Evolutionary conservation across 2,888 invertebrate species (phyloP).

Genomic region (Aleiodes leptofemur): DNA sequence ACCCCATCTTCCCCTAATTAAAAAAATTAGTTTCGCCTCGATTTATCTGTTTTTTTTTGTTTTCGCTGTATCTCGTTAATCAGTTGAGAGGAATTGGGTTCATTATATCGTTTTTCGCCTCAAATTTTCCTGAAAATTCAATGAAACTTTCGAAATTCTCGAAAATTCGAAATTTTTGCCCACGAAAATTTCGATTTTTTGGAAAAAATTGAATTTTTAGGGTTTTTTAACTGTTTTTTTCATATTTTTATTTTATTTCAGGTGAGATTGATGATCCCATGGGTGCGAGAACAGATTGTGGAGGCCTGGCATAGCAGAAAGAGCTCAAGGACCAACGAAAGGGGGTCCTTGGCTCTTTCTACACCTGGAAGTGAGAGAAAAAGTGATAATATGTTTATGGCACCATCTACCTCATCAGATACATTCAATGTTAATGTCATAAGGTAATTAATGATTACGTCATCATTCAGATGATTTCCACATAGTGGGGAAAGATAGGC

Average conservation of each 20-base stretch:
- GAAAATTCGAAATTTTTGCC: not conserved
- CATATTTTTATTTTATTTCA: conserved; percentile 44
- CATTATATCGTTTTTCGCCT: too few relatives aligned
- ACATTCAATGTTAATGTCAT: conserved; percentile 67
- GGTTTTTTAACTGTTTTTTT: conserved; percentile 1
- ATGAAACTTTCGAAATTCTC: not conserved
- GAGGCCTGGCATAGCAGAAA: conserved; percentile 70
- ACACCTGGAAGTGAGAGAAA: conserved; percentile 57
- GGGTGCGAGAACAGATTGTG: conserved; percentile 68
- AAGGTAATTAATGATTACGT: conserved; percentile 59
- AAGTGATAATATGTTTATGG: conserved; percentile 59
- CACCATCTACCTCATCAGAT: conserved; percentile 60
- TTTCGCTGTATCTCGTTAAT: too few relatives aligned
- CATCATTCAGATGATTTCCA: too few relatives aligned
- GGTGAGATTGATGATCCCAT: conserved; percentile 69
- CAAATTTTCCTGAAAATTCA: not conserved
- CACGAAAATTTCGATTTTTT: not conserved
- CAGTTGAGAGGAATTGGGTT: too few relatives aligned
- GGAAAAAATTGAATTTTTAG: not conserved
- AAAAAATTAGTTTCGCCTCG: too few relatives aligned
- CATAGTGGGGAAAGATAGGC: not conserved
- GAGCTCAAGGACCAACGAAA: conserved; percentile 64
- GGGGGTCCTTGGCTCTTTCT: conserved; percentile 61
- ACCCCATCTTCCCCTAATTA: too few relatives aligned
- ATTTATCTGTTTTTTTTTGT: too few relatives aligned